Conservation (phyloP, 2,113 vertebrate genomes). For the Corythornis vintsioides region DNA sequence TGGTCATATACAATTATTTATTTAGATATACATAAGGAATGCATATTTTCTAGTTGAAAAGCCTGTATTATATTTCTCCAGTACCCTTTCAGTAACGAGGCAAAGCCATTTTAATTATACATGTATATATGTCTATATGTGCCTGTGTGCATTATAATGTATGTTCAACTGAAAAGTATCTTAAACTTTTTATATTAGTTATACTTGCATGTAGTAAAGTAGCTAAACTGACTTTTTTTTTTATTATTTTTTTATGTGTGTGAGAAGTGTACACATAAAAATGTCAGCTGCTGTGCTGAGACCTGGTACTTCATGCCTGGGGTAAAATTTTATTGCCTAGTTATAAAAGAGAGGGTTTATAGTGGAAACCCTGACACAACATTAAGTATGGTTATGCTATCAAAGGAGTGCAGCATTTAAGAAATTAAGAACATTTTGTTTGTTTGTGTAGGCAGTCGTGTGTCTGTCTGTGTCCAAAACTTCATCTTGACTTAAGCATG, state of each 20-base stretch:
- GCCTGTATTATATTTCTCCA: not conserved
- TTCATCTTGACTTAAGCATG: not conserved
- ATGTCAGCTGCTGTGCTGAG: conserved; percentile 39
- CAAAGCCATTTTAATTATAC: not conserved
- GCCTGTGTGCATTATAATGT: not conserved
- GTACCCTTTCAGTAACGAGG: not conserved
- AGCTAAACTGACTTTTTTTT: not conserved
- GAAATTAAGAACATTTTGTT: conserved; percentile 9
- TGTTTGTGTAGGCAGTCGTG: not conserved
- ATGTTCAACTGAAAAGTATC: not conserved
- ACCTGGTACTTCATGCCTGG: conserved; percentile 58
- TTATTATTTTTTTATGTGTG: not conserved
- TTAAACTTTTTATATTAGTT: conserved; percentile 9
- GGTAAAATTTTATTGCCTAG: conserved; percentile 65
- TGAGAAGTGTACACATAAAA: conserved; percentile 61
- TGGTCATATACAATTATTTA: not conserved
- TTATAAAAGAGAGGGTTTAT: conserved; percentile 68
- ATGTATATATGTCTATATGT: not conserved
- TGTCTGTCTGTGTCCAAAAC: not conserved
- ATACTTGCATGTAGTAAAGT: conserved; percentile 18
- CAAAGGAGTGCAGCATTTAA: conserved; percentile 51
- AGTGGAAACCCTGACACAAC: conserved; percentile 70
- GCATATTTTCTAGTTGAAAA: not conserved
- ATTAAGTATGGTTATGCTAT: conserved; percentile 40
- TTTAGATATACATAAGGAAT: conserved; percentile 3